Evolutionary conservation across 2,888 invertebrate genomes (phyloP).

Genomic region (Tiphia femorata): DNA sequence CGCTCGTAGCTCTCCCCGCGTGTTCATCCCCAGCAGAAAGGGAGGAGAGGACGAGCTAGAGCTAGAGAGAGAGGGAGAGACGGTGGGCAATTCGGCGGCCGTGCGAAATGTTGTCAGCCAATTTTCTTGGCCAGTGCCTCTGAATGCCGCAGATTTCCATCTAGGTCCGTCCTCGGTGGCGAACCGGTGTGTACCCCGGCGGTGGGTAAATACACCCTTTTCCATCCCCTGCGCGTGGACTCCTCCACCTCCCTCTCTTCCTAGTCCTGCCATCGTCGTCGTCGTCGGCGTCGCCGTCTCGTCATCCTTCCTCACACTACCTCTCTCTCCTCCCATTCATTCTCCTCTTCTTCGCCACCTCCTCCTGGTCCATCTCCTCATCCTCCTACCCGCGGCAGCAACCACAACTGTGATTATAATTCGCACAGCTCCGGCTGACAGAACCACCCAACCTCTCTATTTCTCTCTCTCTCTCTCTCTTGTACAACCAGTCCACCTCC

Average conservation of each 20-base stretch:
- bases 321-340: constrained; percentile 19
- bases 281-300: constrained; percentile 14
- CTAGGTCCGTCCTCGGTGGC: constrained; percentile 56
- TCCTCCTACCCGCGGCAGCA: constrained; percentile 45
- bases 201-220: constrained; percentile 55
- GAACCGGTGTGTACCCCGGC: constrained; percentile 39
- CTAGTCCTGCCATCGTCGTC: constrained; percentile 29
- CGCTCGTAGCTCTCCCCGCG: no score
- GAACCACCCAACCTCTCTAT: constrained; percentile 33
- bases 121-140: constrained; percentile 70
- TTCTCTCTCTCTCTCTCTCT: constrained; percentile 1
- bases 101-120: constrained; percentile 68
- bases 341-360: constrained; percentile 20
- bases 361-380: constrained; percentile 27
- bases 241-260: constrained; percentile 26
- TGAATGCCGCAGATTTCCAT: constrained; percentile 69
- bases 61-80: constrained; percentile 10
- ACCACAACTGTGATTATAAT: constrained; percentile 70
- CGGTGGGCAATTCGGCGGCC: constrained; percentile 56
- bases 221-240: constrained; percentile 54
- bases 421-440: constrained; percentile 58
- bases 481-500: not conserved
- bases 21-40: no score
- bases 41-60: constrained; percentile 10
- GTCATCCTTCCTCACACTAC: constrained; percentile 15